A percentile compares a stretch with the other conserved stretches of the same genome.
phyloP scores from a whole-genome alignment of 2,797 vertebrate species.

The Meriones psammophilus region DNA sequence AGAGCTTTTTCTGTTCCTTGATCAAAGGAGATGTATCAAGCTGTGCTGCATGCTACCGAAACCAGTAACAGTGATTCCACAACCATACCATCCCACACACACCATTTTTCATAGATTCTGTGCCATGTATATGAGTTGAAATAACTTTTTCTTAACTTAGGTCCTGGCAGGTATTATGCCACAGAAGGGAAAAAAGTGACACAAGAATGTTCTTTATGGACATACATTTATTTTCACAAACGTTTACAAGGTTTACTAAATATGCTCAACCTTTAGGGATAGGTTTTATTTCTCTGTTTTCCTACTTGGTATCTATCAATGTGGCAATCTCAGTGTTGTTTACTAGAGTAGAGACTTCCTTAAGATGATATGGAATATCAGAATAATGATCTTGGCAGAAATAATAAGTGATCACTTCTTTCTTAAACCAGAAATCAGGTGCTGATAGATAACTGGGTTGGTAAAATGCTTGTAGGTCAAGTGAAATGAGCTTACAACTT shows the following conservation, averaged over 20 bases:
- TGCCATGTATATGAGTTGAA: not conserved
- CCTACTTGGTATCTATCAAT: slow-evolving; percentile 43
- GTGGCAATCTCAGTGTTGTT: slow-evolving; percentile 57
- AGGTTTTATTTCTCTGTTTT: slow-evolving; percentile 68
- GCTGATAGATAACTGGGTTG: not conserved
- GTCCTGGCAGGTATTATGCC: not conserved
- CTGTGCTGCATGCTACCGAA: no score
- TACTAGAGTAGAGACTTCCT: slow-evolving; percentile 42
- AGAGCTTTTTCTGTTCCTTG: not conserved
- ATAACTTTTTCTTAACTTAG: not conserved
- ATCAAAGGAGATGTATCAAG: not conserved
- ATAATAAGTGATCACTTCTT: slow-evolving; percentile 72
- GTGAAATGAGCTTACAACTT: not conserved
- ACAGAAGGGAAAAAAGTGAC: not conserved
- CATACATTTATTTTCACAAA: slow-evolving; percentile 55
- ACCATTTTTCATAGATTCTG: not conserved
- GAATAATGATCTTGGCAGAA: not conserved
- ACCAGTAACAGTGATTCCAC: not conserved
- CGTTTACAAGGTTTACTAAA: slow-evolving; percentile 29
- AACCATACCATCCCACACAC: not conserved
- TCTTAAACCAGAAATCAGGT: not conserved
- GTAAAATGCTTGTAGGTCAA: not conserved
- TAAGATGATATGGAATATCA: slow-evolving; percentile 53
- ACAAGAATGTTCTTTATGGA: not conserved
- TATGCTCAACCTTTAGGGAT: slow-evolving; percentile 17